phyloP scores from a whole-genome alignment of 2,888 invertebrate species.

The Drosophila vallismaia region DNA sequence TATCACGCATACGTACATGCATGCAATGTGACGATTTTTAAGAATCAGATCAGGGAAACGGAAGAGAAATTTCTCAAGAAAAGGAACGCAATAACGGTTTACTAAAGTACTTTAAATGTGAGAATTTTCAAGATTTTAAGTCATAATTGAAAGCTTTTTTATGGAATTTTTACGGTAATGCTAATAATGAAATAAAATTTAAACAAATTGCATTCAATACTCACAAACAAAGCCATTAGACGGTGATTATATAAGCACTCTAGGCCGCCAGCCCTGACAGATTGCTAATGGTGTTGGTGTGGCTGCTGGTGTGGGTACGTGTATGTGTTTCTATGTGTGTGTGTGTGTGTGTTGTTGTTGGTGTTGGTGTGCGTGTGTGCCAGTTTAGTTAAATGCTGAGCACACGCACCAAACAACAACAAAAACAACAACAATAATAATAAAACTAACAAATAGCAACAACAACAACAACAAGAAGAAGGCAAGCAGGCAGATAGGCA shows the following conservation, averaged over 20 bases:
- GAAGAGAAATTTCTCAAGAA: not conserved
- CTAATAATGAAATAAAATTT: conserved; percentile 61
- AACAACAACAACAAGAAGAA: conserved; percentile 34
- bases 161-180: not conserved
- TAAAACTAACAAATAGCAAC: conserved; percentile 15
- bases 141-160: not conserved
- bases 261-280: conserved; percentile 34
- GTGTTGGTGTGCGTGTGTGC: conserved; percentile 67
- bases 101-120: not conserved
- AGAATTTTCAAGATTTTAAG: not conserved
- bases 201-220: conserved; percentile 70
- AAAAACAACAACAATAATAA: conserved; percentile 34
- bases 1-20: conserved; percentile 19
- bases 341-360: conserved; percentile 23
- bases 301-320: conserved; percentile 22
- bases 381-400: conserved; percentile 72
- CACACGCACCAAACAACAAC: conserved; percentile 66
- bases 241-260: conserved; percentile 70
- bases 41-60: not conserved
- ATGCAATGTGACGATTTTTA: not conserved
- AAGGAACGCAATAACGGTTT: too few species aligned
- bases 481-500: conserved; percentile 65
- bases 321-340: conserved; percentile 17
- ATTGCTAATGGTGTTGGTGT: conserved; percentile 18
- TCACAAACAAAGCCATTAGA: conserved; percentile 75